Evolutionary conservation across 2,888 invertebrate genomes (phyloP).

Genomic region (Lasioglossum malachurum): DNA sequence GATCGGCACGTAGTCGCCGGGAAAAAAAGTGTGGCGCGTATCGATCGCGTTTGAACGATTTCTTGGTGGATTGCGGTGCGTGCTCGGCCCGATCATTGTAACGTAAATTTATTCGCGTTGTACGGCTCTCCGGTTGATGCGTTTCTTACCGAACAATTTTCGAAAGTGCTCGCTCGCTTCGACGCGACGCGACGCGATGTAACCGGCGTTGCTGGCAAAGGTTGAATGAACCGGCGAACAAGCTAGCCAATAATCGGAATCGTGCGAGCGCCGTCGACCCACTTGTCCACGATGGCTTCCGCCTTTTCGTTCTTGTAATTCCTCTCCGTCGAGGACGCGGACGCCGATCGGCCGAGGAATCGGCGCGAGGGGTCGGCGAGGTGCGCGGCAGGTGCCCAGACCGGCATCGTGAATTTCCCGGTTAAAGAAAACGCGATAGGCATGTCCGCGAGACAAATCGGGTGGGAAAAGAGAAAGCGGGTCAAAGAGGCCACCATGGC

Average conservation of each 20-base stretch:
- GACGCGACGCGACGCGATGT: conserved; percentile 27
- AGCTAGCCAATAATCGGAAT: conserved; percentile 47
- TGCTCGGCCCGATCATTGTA: neutral
- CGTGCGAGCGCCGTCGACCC: conserved; percentile 45
- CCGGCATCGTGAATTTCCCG: conserved; percentile 74
- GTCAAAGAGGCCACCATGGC: conserved; percentile 82
- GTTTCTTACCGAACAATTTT: conserved; percentile 44
- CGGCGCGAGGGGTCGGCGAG: conserved; percentile 28
- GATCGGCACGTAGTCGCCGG: neutral
- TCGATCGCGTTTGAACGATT: neutral
- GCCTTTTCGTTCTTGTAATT: conserved; percentile 56
- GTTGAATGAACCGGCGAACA: conserved; percentile 43
- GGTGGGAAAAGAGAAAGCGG: conserved; percentile 85
- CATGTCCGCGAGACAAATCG: conserved; percentile 81
- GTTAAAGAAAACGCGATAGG: conserved; percentile 78
- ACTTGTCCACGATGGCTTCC: conserved; percentile 49
- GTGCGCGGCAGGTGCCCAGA: conserved; percentile 51
- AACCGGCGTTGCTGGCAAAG: conserved; percentile 1
- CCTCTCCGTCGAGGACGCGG: conserved; percentile 28
- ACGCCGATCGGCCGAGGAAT: conserved; percentile 35
- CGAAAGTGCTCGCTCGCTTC: conserved; percentile 38
- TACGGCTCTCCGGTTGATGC: conserved; percentile 3
- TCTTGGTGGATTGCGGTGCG: neutral
- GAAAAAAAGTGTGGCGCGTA: neutral
- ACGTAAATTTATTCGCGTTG: neutral